Evolutionary conservation across 2,113 vertebrate genomes (phyloP), one percentile per base, ranked within the genome.

Genomic region (Peromyscus californicus): DNA sequence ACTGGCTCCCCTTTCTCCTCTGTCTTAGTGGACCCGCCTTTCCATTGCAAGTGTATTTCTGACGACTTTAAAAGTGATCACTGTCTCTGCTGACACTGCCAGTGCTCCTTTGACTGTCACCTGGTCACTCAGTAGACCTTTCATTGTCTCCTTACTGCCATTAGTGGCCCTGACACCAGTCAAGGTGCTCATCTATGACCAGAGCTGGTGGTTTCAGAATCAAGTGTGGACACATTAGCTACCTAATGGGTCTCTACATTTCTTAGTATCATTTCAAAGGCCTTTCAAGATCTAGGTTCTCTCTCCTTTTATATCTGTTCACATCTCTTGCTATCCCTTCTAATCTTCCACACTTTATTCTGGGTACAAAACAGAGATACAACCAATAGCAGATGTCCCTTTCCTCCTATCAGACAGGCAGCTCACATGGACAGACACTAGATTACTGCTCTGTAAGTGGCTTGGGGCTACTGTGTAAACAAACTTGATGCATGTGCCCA

Each of bases 381-480:
- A 89, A 94, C 42, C 45, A 42, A 57, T 3, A 84, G 76, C 95
- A 97, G 48, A 89, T 91, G 76, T 59, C 83, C 67, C 78, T 29
- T 90, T 75, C 89, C 22, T 94, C 78, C 69, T 96, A 91, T 83
- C 94, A 93, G 92, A 83, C 76, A 88, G 79, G 84, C 59, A 93
- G 75, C 45, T 94, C 78, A 57, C 51, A 39, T 65, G 85, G 36
- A 86, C 83, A 88, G 85, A 83, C 72, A 86, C 78, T 33, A 24
- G 39, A 51, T 86, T 85, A 78, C 76, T 57, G 45, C 63, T 29
- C 31, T 93, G 91, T 33, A 67, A 48, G 74, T 93, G 91, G 95
- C 94, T 54, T 45, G 17, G 74, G 75, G 94, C 94, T 93, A 84
- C 79, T 45, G 39, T 42, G 51, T 95, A 97, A 98, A 97, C 82